Conservation (phyloP, 2,888 invertebrate genomes). For the Neoscelio sp. region DNA sequence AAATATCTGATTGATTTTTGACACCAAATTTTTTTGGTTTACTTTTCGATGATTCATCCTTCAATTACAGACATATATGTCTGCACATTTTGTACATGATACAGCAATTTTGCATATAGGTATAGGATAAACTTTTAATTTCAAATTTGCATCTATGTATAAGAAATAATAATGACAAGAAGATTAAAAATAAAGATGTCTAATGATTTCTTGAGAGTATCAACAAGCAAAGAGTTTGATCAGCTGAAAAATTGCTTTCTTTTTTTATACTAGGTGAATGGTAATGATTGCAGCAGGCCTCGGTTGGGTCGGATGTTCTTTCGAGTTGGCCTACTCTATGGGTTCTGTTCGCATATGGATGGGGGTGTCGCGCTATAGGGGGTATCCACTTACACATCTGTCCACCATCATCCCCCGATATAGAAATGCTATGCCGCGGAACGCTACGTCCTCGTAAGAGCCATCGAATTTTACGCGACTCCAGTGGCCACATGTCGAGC, state of each 20-base stretch:
- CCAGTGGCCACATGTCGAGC: constrained; percentile 68
- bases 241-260: constrained; percentile 63
- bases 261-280: constrained; percentile 60
- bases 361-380: constrained; percentile 73
- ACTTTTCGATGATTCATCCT: no score
- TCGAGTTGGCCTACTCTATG: constrained; percentile 56
- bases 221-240: constrained; percentile 49
- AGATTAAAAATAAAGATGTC: no score
- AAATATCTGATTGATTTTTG: no score
- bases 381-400: constrained; percentile 82
- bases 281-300: constrained; percentile 63
- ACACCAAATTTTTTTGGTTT: no score
- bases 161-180: constrained; percentile 3
- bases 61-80: no score
- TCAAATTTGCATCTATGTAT: no score
- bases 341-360: constrained; percentile 62
- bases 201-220: no score
- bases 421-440: constrained; percentile 61
- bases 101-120: no score
- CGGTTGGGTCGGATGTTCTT: constrained; percentile 66
- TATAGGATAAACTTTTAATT: no score
- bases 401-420: constrained; percentile 79
- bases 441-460: constrained; percentile 61
- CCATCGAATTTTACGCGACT: constrained; percentile 68
- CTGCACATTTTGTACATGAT: no score